Percentiles rank a stretch among this genome's conserved stretches.
Conservation (phyloP, 2,797 vertebrate genomes). For the Falco berigora region DNA sequence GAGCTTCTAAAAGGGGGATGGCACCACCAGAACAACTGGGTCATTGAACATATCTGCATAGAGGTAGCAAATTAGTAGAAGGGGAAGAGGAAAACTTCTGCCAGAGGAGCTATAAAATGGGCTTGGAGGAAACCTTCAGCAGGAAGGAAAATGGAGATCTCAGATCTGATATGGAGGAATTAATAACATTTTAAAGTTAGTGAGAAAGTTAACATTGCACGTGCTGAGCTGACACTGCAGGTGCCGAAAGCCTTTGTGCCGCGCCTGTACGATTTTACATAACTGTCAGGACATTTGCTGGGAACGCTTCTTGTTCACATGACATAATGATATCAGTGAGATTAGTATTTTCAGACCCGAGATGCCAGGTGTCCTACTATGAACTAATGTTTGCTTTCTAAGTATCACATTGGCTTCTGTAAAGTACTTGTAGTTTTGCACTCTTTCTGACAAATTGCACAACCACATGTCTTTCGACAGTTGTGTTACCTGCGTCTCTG, state of each 20-base stretch:
- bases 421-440: neutral
- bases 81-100: neutral
- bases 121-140: neutral
- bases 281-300: neutral
- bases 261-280: neutral
- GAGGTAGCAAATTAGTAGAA: neutral
- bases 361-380: neutral
- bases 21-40: neutral
- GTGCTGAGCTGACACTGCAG: neutral
- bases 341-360: neutral
- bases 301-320: neutral
- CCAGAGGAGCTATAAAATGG: neutral
- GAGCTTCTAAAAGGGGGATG: neutral
- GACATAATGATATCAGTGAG: neutral
- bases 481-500: neutral
- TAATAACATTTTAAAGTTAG: neutral
- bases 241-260: neutral
- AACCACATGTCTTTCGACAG: rapidly evolving
- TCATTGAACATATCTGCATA: neutral
- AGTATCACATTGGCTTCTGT: neutral
- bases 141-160: neutral
- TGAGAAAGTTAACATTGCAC: neutral
- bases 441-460: neutral
- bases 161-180: neutral
- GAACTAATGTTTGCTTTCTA: neutral